Evolutionary conservation across 2,113 vertebrate genomes (phyloP).

Genomic region (Eudyptes chrysolophus): DNA sequence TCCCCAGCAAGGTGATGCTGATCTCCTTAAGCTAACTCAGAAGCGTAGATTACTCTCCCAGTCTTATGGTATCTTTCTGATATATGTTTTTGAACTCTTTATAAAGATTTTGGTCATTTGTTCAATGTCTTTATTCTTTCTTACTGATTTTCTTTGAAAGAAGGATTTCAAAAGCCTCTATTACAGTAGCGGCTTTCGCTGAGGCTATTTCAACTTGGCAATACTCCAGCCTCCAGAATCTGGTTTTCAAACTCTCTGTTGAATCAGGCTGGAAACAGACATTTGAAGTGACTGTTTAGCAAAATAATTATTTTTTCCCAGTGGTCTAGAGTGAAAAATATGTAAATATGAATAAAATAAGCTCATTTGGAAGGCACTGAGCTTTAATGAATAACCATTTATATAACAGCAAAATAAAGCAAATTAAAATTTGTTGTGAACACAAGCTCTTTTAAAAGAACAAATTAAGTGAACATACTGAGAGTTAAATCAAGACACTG

Average conservation of each 20-base stretch:
- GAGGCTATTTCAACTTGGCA: neutral
- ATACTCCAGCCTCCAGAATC: neutral
- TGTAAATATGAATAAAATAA: constrained; percentile 31
- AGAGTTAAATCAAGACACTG: constrained; percentile 2
- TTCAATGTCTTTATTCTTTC: neutral
- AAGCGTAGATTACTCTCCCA: neutral
- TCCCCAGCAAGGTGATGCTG: neutral
- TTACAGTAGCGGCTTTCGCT: neutral
- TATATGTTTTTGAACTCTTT: neutral
- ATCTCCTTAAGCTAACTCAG: neutral
- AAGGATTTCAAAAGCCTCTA: neutral
- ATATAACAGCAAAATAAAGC: constrained; percentile 16
- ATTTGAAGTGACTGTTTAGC: constrained; percentile 14
- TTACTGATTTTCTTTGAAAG: neutral
- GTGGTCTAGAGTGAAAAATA: constrained; percentile 46
- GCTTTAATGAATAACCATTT: constrained; percentile 47
- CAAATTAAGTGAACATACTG: constrained; percentile 26
- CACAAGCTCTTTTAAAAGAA: constrained; percentile 24
- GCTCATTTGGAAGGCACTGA: constrained; percentile 5
- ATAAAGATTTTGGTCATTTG: neutral
- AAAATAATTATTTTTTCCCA: constrained; percentile 6
- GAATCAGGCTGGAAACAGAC: neutral
- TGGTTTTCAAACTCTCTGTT: neutral
- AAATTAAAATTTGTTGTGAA: constrained; percentile 44
- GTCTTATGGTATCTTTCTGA: neutral